phyloP scores from a whole-genome alignment of 2,113 vertebrate species.

The Calcarius ornatus region DNA sequence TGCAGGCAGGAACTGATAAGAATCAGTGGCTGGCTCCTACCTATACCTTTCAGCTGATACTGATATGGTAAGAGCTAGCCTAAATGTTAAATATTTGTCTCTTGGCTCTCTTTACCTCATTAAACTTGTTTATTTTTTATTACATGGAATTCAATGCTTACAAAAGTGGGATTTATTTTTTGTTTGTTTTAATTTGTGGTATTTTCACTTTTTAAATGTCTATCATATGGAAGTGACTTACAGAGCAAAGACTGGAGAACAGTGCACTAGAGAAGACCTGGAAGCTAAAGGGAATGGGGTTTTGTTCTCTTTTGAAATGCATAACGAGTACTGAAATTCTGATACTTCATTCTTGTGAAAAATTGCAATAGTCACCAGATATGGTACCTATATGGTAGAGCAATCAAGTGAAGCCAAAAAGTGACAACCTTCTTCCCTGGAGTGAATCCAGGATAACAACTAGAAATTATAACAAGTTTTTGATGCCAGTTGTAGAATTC shows the following conservation, averaged over 20 bases:
- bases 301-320: not conserved
- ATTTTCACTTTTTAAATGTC: not conserved
- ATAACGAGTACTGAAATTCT: not conserved
- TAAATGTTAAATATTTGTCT: not conserved
- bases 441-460: constrained; percentile 19
- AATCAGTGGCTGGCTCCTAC: not conserved
- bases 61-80: not conserved
- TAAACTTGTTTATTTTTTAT: not conserved
- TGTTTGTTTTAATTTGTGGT: not conserved
- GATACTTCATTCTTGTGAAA: constrained; percentile 3
- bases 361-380: constrained; percentile 18
- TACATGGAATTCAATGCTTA: not conserved
- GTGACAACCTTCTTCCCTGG: constrained; percentile 9
- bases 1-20: not conserved
- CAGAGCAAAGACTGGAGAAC: not conserved
- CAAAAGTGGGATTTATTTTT: not conserved
- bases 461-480: constrained; percentile 40
- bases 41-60: not conserved
- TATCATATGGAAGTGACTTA: not conserved
- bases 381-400: not conserved
- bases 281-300: not conserved
- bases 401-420: constrained; percentile 22
- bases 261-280: not conserved
- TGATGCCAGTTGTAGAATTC: constrained; percentile 11
- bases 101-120: not conserved